Percentiles rank a stretch among this genome's conserved stretches.
Evolutionary conservation across 1,140 invertebrate species (phyloP).

Genomic region (Thaumatotibia leucotreta): DNA sequence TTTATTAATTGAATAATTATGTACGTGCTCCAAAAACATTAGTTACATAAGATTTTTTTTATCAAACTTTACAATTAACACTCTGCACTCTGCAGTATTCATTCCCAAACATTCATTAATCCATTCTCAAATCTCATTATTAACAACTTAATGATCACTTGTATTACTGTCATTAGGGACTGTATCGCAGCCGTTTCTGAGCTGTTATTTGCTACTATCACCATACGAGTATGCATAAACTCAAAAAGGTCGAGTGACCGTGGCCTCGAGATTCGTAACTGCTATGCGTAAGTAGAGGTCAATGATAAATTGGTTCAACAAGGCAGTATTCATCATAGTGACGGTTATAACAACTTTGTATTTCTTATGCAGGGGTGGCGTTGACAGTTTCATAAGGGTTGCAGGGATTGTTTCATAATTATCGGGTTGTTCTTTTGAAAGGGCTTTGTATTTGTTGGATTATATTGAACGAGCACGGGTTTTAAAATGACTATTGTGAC

Average conservation of each 20-base stretch:
- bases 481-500: conserved; percentile 3
- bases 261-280: background rate
- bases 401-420: conserved; percentile 7
- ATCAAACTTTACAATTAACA: no score
- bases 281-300: background rate
- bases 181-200: background rate
- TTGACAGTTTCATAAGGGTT: background rate
- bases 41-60: no score
- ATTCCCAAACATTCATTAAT: background rate
- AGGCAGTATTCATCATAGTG: background rate
- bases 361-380: background rate
- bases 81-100: background rate
- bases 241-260: background rate
- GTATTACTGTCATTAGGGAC: background rate
- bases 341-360: background rate
- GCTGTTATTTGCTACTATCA: background rate
- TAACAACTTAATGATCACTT: conserved; percentile 10
- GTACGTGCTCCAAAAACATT: no score
- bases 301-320: background rate
- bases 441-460: background rate
- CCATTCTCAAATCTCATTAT: background rate
- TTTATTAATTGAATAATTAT: no score
- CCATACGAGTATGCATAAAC: background rate
- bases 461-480: background rate
- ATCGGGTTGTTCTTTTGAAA: conserved; percentile 1